Evolutionary conservation across 2,113 vertebrate species (phyloP).

Genomic region (Pseudorhombus dupliciocellatus): DNA sequence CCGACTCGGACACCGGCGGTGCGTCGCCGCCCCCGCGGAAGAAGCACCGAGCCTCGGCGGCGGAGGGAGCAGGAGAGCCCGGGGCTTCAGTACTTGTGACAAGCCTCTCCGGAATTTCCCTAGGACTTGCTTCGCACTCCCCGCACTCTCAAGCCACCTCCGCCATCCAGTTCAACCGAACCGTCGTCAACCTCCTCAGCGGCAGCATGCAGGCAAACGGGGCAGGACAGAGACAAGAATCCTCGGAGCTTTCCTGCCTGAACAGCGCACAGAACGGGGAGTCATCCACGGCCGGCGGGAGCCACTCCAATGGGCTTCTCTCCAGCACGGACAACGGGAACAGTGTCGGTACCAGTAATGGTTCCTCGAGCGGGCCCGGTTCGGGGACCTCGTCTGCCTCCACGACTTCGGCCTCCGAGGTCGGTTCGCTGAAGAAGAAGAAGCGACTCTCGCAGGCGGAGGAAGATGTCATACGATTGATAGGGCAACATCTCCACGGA

Average conservation of each 20-base stretch:
- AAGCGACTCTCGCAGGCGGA: constrained; percentile 95
- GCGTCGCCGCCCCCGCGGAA: constrained; percentile 99
- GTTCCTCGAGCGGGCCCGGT: constrained; percentile 77
- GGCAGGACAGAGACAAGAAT: constrained; percentile 88
- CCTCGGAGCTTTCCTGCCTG: constrained; percentile 86
- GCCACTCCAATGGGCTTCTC: constrained; percentile 91
- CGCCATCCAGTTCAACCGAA: constrained; percentile 82
- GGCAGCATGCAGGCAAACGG: constrained; percentile 96
- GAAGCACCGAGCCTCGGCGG: constrained; percentile 98
- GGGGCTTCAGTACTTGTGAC: constrained; percentile 91
- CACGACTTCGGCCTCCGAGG: constrained; percentile 81
- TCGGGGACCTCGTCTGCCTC: constrained; percentile 75
- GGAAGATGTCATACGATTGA: constrained; percentile 97
- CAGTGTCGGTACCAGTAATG: constrained; percentile 86
- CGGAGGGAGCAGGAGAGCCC: constrained; percentile 97
- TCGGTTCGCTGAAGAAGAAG: constrained; percentile 92
- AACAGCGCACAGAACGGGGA: constrained; percentile 92
- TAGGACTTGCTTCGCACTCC: constrained; percentile 76
- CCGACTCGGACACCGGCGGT: constrained; percentile 99
- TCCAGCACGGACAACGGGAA: constrained; percentile 83
- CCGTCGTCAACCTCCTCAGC: constrained; percentile 78
- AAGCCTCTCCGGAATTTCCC: constrained; percentile 87
- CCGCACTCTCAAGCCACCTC: constrained; percentile 77
- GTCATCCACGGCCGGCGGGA: constrained; percentile 85
- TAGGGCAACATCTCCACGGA: constrained; percentile 97